Evolutionary conservation across 2,797 vertebrate genomes (phyloP).

Genomic region (Pipistrellus kuhlii): DNA sequence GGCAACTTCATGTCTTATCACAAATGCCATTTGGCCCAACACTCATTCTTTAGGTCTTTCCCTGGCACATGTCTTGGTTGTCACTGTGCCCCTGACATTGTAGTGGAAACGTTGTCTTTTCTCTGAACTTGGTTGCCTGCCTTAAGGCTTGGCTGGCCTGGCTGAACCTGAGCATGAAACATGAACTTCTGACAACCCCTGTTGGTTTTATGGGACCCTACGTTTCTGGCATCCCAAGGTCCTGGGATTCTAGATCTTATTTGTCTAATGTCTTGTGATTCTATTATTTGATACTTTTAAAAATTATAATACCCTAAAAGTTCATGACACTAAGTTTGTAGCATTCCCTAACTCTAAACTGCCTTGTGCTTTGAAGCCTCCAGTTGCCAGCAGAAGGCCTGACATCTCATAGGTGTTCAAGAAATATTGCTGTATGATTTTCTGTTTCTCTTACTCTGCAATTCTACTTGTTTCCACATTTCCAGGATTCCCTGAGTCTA

Average conservation of each 20-base stretch:
- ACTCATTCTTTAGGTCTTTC: neutral
- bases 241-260: constrained; percentile 32
- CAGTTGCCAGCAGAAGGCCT: neutral
- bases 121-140: neutral
- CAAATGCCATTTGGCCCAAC: neutral
- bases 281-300: neutral
- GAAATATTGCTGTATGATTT: neutral
- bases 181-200: neutral
- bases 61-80: neutral
- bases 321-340: neutral
- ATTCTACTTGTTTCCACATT: constrained; percentile 2
- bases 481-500: neutral
- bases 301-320: neutral
- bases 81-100: neutral
- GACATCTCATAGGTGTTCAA: neutral
- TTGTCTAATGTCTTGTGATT: neutral
- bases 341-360: neutral
- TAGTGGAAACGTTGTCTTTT: neutral
- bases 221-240: neutral
- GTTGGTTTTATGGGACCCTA: neutral
- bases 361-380: neutral
- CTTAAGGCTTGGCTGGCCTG: neutral
- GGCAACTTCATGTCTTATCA: neutral
- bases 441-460: neutral
- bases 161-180: neutral